These are phyloP conservation scores for Agapostemon virescens DNA, from an alignment of 2,888 invertebrate species.

Conservation along the genomic window DNA sequence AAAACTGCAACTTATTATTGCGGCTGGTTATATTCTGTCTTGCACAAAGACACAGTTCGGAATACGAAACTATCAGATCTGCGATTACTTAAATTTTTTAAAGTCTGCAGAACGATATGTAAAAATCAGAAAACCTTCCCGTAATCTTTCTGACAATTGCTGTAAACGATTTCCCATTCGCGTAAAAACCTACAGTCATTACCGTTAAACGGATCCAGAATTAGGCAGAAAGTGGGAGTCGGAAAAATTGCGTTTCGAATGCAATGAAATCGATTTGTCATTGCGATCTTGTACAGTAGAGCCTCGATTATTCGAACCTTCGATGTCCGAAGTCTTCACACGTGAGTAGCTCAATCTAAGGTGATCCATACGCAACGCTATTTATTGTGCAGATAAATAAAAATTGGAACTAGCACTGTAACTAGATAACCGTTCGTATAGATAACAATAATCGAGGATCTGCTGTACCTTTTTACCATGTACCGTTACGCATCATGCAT, in stretches of 20 bases:
- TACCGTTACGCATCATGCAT: background rate
- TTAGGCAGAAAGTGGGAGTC: background rate
- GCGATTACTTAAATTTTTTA: no score
- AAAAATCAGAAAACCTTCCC: no score
- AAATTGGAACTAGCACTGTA: background rate
- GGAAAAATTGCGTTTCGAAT: background rate
- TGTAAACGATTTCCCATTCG: background rate
- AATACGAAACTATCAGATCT: no score
- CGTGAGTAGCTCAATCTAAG: background rate
- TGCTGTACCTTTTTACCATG: background rate
- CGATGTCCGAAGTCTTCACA: background rate
- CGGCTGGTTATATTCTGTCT: background rate
- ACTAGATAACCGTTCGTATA: background rate
- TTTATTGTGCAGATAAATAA: background rate
- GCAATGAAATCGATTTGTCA: background rate
- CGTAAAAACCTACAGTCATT: background rate
- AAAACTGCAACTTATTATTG: background rate
- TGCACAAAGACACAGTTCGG: background rate
- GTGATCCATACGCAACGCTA: background rate
- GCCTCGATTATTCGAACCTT: background rate
- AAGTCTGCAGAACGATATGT: background rate
- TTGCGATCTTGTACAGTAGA: background rate
- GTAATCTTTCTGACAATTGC: background rate
- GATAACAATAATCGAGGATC: conserved; percentile 5
- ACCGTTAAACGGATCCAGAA: background rate